These are phyloP conservation scores for Hozukius guyotensis DNA, from an alignment of 2,797 vertebrate genomes.

Conservation along the genomic window DNA sequence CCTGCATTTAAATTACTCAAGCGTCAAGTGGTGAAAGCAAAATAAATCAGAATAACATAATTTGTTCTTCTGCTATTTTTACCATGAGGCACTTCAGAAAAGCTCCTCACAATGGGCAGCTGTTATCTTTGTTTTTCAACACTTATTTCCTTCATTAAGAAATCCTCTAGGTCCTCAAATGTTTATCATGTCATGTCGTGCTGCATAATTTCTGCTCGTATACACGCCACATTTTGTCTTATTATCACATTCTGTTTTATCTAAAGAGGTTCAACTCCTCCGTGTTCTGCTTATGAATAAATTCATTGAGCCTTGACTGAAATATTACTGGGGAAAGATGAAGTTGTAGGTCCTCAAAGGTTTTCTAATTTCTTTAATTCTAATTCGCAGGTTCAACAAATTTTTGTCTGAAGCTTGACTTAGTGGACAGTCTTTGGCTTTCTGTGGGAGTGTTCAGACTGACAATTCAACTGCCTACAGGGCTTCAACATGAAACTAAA, in stretches of 20 bases:
- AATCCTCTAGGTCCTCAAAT: background rate
- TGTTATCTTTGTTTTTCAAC: background rate
- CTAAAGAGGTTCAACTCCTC: background rate
- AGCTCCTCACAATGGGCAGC: background rate
- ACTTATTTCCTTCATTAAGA: background rate
- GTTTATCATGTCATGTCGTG: background rate
- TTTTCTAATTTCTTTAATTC: background rate
- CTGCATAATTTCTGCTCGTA: background rate
- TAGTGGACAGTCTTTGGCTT: background rate
- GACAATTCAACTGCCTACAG: background rate
- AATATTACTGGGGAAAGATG: background rate
- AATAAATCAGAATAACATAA: background rate
- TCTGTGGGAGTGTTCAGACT: background rate
- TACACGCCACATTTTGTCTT: background rate
- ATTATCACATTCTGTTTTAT: background rate
- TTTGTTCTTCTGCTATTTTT: background rate
- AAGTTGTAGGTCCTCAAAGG: background rate
- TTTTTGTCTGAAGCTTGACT: background rate
- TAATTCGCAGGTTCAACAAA: no score
- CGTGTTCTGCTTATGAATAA: slow-evolving; percentile 1
- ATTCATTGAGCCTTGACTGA: background rate
- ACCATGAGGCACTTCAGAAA: background rate
- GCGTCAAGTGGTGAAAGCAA: background rate
- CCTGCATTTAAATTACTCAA: slow-evolving; percentile 20
- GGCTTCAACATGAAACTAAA: background rate